Evolutionary conservation across 2,888 invertebrate genomes (phyloP).

Genomic region (Chironomus riparius): DNA sequence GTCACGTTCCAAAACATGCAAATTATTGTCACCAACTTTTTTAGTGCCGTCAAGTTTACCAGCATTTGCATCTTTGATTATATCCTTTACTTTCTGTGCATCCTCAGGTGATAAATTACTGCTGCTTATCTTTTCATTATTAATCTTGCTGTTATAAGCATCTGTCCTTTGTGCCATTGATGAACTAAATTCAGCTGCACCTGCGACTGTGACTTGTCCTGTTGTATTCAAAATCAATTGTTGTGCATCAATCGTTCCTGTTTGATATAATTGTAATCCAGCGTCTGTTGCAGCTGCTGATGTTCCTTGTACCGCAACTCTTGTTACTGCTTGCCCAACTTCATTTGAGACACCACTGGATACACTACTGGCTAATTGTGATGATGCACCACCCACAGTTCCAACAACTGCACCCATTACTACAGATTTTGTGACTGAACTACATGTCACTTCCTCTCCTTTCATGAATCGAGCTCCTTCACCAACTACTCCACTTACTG

Average conservation of each 20-base stretch:
- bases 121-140: not conserved
- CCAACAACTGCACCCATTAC: not conserved
- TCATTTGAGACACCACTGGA: not conserved
- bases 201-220: not conserved
- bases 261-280: not conserved
- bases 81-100: not conserved
- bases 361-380: not conserved
- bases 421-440: not conserved
- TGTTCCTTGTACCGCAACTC: not conserved
- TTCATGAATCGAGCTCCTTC: not conserved
- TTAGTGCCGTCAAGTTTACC: not conserved
- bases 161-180: not conserved
- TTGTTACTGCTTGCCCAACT: not conserved
- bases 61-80: not conserved
- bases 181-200: not conserved
- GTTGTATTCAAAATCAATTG: not conserved
- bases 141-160: not conserved
- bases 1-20: not conserved
- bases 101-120: not conserved
- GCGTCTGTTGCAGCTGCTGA: not conserved
- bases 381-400: not conserved
- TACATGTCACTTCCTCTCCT: not conserved
- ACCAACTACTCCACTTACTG: not conserved
- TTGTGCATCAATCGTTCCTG: not conserved
- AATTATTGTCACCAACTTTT: not conserved